phyloP scores from a whole-genome alignment of 2,113 vertebrate species.

The Maccullochella peelii region DNA sequence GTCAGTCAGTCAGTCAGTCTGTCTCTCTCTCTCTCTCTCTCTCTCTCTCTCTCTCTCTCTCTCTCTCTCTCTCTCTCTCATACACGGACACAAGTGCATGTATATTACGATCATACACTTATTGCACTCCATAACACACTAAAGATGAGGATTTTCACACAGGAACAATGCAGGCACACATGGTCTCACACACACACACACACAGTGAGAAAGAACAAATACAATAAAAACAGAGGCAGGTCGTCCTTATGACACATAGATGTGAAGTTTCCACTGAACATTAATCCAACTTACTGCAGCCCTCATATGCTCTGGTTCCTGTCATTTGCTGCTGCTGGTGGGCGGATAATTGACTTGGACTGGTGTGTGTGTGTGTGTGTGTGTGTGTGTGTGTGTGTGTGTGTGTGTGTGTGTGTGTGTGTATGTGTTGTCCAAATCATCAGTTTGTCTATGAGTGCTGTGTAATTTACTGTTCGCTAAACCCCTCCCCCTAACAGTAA shows the following conservation, averaged over 20 bases:
- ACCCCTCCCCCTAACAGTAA: background rate
- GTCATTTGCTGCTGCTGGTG: conserved; percentile 43
- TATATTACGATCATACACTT: conserved; percentile 50
- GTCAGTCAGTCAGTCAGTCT: too few species aligned
- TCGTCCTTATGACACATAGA: conserved; percentile 32
- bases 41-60: conserved; percentile 20
- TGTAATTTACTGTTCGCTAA: conserved; percentile 16
- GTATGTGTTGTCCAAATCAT: conserved; percentile 9
- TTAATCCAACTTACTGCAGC: conserved; percentile 52
- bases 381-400: conserved; percentile 26
- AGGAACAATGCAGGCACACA: conserved; percentile 3
- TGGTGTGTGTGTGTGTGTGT: conserved; percentile 19
- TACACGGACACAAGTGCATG: conserved; percentile 48
- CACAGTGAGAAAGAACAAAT: background rate
- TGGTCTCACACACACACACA: background rate
- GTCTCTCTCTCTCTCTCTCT: conserved; percentile 31
- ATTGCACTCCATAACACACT: conserved; percentile 33
- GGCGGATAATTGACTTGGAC: conserved; percentile 36
- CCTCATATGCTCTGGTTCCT: conserved; percentile 46
- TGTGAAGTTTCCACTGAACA: conserved; percentile 61
- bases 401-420: conserved; percentile 18
- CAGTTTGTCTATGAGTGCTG: conserved; percentile 29
- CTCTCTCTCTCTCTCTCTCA: conserved; percentile 27
- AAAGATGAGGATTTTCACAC: conserved; percentile 35
- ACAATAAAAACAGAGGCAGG: conserved; percentile 4